Percentiles rank a stretch among this genome's conserved stretches.
Evolutionary conservation across 2,113 vertebrate genomes (phyloP).

Genomic region (Psammodynastes pulverulentus): DNA sequence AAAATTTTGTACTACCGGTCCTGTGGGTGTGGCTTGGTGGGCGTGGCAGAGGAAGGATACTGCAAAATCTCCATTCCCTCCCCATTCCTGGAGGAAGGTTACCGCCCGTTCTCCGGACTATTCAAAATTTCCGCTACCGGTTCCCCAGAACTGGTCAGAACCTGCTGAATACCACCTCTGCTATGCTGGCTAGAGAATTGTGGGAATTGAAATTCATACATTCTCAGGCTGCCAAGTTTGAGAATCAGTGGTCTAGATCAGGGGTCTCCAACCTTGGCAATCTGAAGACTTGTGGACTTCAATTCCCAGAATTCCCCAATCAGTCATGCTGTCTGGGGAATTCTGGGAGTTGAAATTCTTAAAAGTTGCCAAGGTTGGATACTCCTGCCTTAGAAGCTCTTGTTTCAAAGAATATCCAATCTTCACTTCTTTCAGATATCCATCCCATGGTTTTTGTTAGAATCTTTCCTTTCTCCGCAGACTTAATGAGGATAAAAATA

Average conservation of each 20-base stretch:
- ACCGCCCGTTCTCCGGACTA: no score
- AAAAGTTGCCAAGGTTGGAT: neutral
- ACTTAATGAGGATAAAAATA: conserved; percentile 32
- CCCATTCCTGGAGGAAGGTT: no score
- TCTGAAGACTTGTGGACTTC: neutral
- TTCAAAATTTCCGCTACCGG: no score
- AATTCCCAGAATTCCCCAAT: no score
- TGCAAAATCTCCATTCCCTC: no score
- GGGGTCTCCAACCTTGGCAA: neutral
- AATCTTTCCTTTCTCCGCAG: neutral
- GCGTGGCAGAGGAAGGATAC: no score
- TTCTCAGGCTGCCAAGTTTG: neutral
- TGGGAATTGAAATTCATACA: neutral
- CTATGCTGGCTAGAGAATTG: neutral
- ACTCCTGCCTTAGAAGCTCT: neutral
- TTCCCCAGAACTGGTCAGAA: no score
- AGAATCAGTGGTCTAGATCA: no score
- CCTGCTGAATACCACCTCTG: no score
- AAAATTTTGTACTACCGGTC: no score
- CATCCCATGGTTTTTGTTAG: conserved; percentile 13
- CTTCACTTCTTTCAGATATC: neutral
- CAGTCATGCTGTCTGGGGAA: neutral
- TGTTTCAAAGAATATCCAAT: neutral
- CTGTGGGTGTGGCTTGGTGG: no score
- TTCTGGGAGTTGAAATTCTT: neutral